phyloP scores from a whole-genome alignment of 2,113 vertebrate species.

The Nesoenas mayeri region DNA sequence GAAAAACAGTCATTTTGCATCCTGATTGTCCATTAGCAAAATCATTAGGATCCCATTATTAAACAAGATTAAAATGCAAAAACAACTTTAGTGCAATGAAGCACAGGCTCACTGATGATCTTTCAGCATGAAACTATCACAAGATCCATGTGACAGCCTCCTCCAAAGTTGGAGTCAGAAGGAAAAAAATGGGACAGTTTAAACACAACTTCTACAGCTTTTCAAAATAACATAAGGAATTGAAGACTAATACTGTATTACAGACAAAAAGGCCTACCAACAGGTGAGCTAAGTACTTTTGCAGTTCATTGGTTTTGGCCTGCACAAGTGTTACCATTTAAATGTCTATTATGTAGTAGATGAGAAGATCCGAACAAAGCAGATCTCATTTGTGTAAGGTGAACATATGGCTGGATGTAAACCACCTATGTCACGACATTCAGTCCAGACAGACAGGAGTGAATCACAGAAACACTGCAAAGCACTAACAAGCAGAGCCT shows the following conservation, averaged over 20 bases:
- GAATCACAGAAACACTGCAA: background rate
- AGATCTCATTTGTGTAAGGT: background rate
- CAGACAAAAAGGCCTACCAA: background rate
- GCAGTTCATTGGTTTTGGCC: accelerated
- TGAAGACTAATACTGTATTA: background rate
- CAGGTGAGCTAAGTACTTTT: background rate
- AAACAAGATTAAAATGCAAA: background rate
- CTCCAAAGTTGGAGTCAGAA: background rate
- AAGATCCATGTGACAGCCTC: background rate
- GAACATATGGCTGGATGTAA: accelerated
- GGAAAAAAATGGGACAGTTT: background rate
- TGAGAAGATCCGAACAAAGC: background rate
- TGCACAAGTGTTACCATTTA: background rate
- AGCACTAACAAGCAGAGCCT: background rate
- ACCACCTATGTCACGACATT: accelerated
- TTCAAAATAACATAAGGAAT: background rate
- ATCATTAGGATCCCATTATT: background rate
- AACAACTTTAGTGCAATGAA: background rate
- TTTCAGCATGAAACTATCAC: background rate
- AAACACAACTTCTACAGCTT: background rate
- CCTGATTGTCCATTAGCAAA: background rate
- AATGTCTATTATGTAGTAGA: background rate
- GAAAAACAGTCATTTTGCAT: background rate
- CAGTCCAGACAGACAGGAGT: accelerated
- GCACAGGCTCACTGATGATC: background rate